Evolutionary conservation across 2,888 invertebrate species (phyloP).

Genomic region (Heteromurus nitidus): DNA sequence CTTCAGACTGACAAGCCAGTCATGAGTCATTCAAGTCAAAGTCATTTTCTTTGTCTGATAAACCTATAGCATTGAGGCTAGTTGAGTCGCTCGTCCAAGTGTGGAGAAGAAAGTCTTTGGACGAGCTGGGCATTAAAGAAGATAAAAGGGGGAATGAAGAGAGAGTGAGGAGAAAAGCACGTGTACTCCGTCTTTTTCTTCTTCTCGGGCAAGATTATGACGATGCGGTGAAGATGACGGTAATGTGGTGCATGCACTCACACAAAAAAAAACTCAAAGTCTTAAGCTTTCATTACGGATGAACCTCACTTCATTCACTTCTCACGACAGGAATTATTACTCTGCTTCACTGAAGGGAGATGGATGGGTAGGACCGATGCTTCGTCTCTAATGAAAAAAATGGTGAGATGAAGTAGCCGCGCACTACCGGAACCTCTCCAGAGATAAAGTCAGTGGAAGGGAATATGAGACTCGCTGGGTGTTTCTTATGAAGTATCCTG

Average conservation of each 20-base stretch:
- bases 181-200: background rate
- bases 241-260: background rate
- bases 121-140: too few species aligned
- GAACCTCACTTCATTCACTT: background rate
- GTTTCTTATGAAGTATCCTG: too few species aligned
- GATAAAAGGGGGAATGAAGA: background rate
- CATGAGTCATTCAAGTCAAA: slow-evolving; percentile 12
- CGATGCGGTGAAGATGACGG: background rate
- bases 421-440: too few species aligned
- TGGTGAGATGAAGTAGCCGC: too few species aligned
- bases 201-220: background rate
- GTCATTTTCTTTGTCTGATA: slow-evolving; percentile 23
- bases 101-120: too few species aligned
- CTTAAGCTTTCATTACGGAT: too few species aligned
- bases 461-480: too few species aligned
- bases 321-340: background rate
- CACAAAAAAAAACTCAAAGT: background rate
- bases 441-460: slow-evolving; percentile 4
- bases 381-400: background rate
- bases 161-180: background rate
- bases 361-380: too few species aligned
- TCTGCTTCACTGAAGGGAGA: too few species aligned
- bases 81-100: background rate
- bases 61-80: background rate
- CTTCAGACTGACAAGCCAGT: slow-evolving; percentile 9